Percentiles rank a stretch among this genome's conserved stretches.
These are phyloP conservation scores for Rhincodon typus DNA, from an alignment of 2,797 vertebrate genomes.

Conservation along the genomic window DNA sequence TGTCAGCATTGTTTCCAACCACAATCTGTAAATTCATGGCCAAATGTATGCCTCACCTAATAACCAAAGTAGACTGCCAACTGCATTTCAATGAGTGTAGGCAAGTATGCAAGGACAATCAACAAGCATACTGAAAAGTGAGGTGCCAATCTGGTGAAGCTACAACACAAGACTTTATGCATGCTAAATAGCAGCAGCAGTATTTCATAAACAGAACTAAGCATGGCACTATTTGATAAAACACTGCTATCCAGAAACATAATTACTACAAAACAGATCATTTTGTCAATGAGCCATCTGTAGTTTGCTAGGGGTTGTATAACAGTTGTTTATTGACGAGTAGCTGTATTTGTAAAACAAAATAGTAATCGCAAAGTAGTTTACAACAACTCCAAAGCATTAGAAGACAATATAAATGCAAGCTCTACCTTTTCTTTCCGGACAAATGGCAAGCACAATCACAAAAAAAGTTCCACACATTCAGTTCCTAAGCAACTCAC, in stretches of 20 bases:
- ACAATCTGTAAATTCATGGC: no score
- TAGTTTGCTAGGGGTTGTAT: neutral
- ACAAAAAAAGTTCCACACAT: neutral
- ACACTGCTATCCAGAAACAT: neutral
- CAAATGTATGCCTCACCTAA: no score
- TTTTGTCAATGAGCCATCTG: neutral
- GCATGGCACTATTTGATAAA: neutral
- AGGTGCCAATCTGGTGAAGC: neutral
- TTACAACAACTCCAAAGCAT: neutral
- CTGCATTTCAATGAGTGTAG: neutral
- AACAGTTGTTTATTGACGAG: no score
- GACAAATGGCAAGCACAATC: neutral
- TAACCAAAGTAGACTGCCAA: neutral
- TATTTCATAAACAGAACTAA: neutral
- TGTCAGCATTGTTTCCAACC: no score
- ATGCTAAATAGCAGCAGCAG: neutral
- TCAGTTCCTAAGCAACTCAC: constrained; percentile 52
- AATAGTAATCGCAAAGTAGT: neutral
- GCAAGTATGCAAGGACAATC: neutral
- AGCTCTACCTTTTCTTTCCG: neutral
- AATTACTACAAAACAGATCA: neutral
- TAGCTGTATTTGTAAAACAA: neutral
- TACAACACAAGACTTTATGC: neutral
- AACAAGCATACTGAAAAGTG: neutral
- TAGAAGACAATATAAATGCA: neutral